Base-by-base conservation (phyloP, 2,888 invertebrate species). In the Amphipoea lucens region DNA sequence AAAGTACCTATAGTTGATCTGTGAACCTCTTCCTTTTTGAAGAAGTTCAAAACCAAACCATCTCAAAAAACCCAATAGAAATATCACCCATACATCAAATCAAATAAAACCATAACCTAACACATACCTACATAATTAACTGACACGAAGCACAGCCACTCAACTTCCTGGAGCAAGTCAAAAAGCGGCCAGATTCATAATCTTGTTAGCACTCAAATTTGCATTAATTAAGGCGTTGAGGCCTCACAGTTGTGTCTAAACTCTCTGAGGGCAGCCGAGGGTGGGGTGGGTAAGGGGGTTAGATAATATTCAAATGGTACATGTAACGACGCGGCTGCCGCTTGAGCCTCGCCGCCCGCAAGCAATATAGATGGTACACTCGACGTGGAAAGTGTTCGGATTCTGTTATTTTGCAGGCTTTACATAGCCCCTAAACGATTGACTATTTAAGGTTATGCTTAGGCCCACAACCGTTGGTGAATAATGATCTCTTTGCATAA, bases 281-380 rank as follows among this genome's bases (percentile, higher is more conserved):
- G 77, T 29, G 45, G 85, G 80, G 84, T 77, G 81, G 87, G 90
- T 83, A 82, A 90, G 90, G 87, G 92, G 92, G 95, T 94, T 94
- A 96, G 96, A 96, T 97, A 97, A 96, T 97, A 97, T 97, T 97
- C 97, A 97, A 97, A 97, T 97, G 97, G 97, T 96, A 97, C 96
- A 97, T 96, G 96, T 96, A 97, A 97, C 96, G 96, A 94, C 92
- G 94, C 94, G 93, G 95, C 93, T 92, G 92, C 92, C 91, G 93
- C 94, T 90, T 92, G 91, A 91, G 93, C 94, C 94, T 88, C 93
- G 92, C 93, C 96, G 94, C 96, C 96, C 95, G 95, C 96, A 95
- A 95, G 94, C 96, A 96, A 96, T 96, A 96, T 96, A 96, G 94
- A 93, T 90, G 90, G 95, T 93, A 95, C 93, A 82, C 75, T 90